These are phyloP conservation scores for Nerophis ophidion DNA, from an alignment of 2,113 vertebrate genomes.

Conservation along the genomic window DNA sequence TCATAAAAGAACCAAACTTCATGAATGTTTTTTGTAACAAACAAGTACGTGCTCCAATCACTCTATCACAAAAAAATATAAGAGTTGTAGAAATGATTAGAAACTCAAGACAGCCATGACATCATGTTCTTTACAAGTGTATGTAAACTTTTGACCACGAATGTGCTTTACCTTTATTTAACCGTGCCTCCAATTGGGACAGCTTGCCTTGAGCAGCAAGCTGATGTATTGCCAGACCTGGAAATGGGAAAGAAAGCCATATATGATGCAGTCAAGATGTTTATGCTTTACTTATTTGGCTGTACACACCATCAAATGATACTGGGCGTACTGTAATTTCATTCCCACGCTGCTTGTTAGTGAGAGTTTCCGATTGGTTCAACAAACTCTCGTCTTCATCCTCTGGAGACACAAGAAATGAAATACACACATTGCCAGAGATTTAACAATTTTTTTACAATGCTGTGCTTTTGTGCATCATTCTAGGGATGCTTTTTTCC, in stretches of 20 bases:
- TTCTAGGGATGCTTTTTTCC: too few species aligned
- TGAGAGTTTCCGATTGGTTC: conserved; percentile 85
- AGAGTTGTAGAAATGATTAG: too few species aligned
- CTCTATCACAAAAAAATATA: too few species aligned
- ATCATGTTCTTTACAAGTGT: too few species aligned
- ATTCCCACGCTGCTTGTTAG: conserved; percentile 92
- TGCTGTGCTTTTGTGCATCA: too few species aligned
- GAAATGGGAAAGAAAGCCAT: conserved; percentile 11
- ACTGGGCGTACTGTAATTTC: conserved; percentile 85
- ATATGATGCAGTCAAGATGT: background rate
- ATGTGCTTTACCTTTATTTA: conserved; percentile 78
- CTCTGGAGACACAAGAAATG: conserved; percentile 25
- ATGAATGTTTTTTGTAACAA: too few species aligned
- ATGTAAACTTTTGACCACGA: too few species aligned
- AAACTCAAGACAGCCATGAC: too few species aligned
- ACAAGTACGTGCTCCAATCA: too few species aligned
- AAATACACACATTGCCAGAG: too few species aligned
- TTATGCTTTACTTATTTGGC: background rate
- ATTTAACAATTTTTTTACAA: too few species aligned
- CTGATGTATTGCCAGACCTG: conserved; percentile 90
- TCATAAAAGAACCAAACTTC: too few species aligned
- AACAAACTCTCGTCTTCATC: conserved; percentile 51
- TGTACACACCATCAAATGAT: conserved; percentile 82
- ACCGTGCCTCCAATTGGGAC: conserved; percentile 76
- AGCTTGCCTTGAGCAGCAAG: conserved; percentile 91